A percentile compares a stretch with the other conserved stretches of the same genome.
Evolutionary conservation across 1,140 invertebrate species (phyloP).

Genomic region (Notospermus geniculatus): DNA sequence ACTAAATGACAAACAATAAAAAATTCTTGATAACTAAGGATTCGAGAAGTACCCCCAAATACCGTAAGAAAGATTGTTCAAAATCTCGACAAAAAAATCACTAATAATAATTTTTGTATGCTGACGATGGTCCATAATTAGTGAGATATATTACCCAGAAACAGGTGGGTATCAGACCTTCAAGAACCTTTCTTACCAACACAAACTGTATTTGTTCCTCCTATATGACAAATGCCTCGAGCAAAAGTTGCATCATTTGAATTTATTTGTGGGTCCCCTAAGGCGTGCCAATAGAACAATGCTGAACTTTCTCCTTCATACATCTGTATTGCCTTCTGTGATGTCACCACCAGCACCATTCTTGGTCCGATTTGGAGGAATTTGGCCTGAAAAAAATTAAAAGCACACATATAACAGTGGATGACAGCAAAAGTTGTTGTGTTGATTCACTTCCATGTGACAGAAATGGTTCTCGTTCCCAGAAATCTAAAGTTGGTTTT

Average conservation of each 20-base stretch:
- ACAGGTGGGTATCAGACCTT: not conserved
- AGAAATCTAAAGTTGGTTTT: not conserved
- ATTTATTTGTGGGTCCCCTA: conserved; percentile 31
- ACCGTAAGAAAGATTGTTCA: too few species aligned
- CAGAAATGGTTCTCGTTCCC: not conserved
- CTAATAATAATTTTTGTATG: too few species aligned
- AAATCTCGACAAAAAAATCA: too few species aligned
- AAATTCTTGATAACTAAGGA: not conserved
- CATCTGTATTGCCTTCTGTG: conserved; percentile 52
- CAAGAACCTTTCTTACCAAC: not conserved
- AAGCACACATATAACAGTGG: too few species aligned
- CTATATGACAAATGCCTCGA: conserved; percentile 16
- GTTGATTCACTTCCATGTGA: too few species aligned
- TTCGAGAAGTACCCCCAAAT: too few species aligned
- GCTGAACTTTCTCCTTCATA: conserved; percentile 49
- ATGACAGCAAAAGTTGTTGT: too few species aligned
- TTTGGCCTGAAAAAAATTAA: conserved; percentile 50
- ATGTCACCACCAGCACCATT: conserved; percentile 46
- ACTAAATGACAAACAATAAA: not conserved
- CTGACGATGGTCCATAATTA: not conserved
- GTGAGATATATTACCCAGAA: conserved; percentile 7
- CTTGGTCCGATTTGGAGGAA: conserved; percentile 37
- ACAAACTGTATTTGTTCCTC: not conserved
- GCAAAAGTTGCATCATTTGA: conserved; percentile 16
- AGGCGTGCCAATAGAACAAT: conserved; percentile 51